Evolutionary conservation across 2,113 vertebrate genomes (phyloP), one percentile per base, ranked within the genome.

Genomic region (Rhinogobius similis): DNA sequence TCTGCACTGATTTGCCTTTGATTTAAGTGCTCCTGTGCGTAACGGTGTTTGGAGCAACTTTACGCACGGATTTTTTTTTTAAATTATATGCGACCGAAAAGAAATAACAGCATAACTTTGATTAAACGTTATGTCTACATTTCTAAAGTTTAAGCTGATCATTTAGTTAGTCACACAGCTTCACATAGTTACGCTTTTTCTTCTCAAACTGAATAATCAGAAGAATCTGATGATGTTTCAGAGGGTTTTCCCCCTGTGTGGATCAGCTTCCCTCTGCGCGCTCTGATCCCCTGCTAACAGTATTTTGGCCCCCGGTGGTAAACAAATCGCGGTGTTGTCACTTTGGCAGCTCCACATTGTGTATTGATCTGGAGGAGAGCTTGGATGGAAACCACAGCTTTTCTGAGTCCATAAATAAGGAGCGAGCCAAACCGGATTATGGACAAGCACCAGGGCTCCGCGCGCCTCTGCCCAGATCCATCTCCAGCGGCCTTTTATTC

Each of bases 241-340:
- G 20, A 8, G 9, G 23, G 21, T 63, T 32, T 62, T 50, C 10
- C 64, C 43, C 38, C 13, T 0, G 43, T 59, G 55, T 58, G 21
- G 61, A 73, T 64, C 59, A 36, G 29, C 41, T 67, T 73, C 46
- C 65, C 50, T 21, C 24, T 52, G 14, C 52, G 52, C 71, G 32
- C 38, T 63, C 67, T 67, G 48, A 26, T 67, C 50, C 32, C 56
- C 23, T 43, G 26, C 52, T 65, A 44, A 70, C 62, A 62, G 38
- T 63, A 50, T 70, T 79, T 70, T 74, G 44, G 39, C 76, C 69
- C 69, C 71, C 55, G 50, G 74, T 74, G 55, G 72, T 69, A 76
- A 78, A 82, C 75, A 78, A 55, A 73, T 77, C 64, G 68, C 71
- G 69, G 67, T 77, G 69, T 79, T 82, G 69, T 83, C 78, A 78